Evolutionary conservation across 2,888 invertebrate genomes (phyloP).

Genomic region (Melanotus villosus): DNA sequence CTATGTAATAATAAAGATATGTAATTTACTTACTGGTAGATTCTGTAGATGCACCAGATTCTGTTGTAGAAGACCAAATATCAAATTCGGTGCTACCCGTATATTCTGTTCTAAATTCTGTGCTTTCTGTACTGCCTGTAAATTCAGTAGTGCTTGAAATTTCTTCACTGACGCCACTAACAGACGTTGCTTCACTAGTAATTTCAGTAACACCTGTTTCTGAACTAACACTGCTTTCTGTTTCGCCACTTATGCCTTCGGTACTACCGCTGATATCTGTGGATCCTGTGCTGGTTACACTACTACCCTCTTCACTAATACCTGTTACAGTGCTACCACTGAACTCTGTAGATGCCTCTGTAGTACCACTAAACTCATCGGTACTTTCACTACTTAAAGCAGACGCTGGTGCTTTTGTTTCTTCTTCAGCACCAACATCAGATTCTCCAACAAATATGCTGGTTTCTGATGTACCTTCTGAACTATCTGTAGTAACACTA

Average conservation of each 20-base stretch:
- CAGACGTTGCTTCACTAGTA: neutral
- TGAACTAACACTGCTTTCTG: slow-evolving; percentile 14
- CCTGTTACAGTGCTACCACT: slow-evolving; percentile 5
- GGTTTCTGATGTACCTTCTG: neutral
- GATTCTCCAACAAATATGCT: slow-evolving; percentile 24
- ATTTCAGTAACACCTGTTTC: slow-evolving; percentile 24
- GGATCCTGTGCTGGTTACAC: slow-evolving; percentile 18
- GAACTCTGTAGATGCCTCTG: neutral
- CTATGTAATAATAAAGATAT: neutral
- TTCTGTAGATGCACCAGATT: slow-evolving; percentile 26
- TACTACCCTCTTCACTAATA: slow-evolving; percentile 36
- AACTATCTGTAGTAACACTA: neutral
- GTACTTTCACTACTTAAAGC: slow-evolving; percentile 17
- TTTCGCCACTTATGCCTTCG: neutral
- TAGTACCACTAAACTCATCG: neutral
- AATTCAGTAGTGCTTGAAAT: slow-evolving; percentile 15
- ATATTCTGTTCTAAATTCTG: slow-evolving; percentile 58
- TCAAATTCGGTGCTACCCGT: slow-evolving; percentile 58
- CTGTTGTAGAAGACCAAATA: slow-evolving; percentile 9
- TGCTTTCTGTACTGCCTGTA: slow-evolving; percentile 51
- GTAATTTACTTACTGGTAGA: slow-evolving; percentile 14
- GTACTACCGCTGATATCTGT: neutral
- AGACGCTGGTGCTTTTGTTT: slow-evolving; percentile 16
- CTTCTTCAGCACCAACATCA: slow-evolving; percentile 30
- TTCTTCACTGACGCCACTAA: slow-evolving; percentile 3